Conservation (phyloP, 2,888 invertebrate species). For the Frankliniella fusca region DNA sequence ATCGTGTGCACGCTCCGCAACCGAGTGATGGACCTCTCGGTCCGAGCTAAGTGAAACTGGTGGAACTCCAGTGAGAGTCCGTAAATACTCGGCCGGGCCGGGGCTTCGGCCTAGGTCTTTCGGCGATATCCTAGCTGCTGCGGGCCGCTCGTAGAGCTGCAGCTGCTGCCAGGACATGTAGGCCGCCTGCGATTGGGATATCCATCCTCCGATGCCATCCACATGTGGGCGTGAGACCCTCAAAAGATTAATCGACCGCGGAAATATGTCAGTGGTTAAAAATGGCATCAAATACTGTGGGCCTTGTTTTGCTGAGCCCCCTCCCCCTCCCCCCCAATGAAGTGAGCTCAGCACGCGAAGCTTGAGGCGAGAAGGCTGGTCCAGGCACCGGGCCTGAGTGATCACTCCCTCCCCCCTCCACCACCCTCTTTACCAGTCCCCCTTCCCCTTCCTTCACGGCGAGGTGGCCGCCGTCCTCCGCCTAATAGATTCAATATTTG, state of each 20-base stretch:
- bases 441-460: no score
- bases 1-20: no score
- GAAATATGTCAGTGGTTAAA: no score
- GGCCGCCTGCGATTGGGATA: not conserved
- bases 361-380: not conserved
- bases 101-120: not conserved
- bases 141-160: not conserved
- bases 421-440: no score
- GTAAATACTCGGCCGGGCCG: not conserved
- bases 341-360: not conserved
- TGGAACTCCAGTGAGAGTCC: no score
- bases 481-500: conserved; percentile 26
- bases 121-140: not conserved
- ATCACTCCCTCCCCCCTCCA: no score
- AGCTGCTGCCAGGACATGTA: not conserved
- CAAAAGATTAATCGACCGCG: no score
- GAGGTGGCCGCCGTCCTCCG: not conserved
- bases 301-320: not conserved
- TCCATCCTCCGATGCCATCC: no score
- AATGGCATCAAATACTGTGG: not conserved
- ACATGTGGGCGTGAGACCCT: no score
- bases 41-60: no score
- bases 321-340: not conserved
- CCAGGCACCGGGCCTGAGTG: no score
- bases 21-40: no score